Evolutionary conservation across 2,797 vertebrate genomes (phyloP), one percentile per base, ranked within the genome.

Genomic region (Arrhamphus sclerolepis): DNA sequence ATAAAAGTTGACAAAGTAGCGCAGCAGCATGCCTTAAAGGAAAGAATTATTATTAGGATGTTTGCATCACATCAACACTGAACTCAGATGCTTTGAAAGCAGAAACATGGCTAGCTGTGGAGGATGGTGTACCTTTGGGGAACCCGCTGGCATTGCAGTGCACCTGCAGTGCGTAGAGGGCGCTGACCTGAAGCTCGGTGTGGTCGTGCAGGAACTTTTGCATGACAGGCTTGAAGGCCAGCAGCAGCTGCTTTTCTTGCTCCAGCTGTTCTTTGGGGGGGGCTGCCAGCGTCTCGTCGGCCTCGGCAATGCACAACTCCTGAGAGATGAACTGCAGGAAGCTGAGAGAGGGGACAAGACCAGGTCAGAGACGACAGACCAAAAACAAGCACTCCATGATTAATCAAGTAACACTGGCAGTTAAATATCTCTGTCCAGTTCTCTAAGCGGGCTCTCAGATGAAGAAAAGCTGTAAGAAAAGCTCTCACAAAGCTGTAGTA

Each of bases 171-270:
- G 97, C 97, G 22, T 97, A 99, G n/a, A 98, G 92, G 72, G 96
- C 97, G 70, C 96, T 96, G 92, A 99, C 96, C 92, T 99, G 97
- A 75, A 99, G 94, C 82, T 98, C 93, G n/a, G 96, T 94, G 43
- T 98, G 97, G 92, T 98, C 95, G 51, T 99, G 97, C 85, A 99
- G 95, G 85, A 99, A 98, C 89, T 98, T 98, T 92, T 98, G 97
- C 95, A 99, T 96, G 87, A 99, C 97, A 0, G 96, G 97, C 89
- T 98, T 98, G 87, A 98, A 99, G 86, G 95, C 94, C 84, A 98
- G 93, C 18, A 99, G 93, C 84, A 99, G 91, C 75, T 95, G 94
- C 74, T 96, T 98, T 90, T 99, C 97, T 85, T 95, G 96, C 75
- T 99, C 97, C 59, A 97, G 90, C 77, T 95, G 95, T 87, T 98